Base-by-base conservation (phyloP, 2,888 invertebrate species). In the Desoria tigrina region DNA sequence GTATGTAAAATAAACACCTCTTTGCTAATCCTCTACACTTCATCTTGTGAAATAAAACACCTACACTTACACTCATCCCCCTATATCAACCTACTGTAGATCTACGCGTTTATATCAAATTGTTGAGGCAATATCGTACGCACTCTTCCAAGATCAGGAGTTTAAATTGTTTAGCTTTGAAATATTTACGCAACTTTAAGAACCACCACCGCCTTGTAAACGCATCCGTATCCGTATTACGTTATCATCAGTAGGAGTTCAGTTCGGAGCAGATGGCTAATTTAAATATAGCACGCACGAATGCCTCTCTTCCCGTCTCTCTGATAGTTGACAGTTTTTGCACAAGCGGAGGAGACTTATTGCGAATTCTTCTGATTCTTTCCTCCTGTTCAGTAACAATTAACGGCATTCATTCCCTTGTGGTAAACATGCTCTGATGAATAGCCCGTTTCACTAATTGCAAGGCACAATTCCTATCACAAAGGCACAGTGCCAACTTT, bases 221-320 rank as follows among this genome's bases (percentile, higher is more conserved):
- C n/a, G n/a, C n/a, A n/a, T n/a, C n/a, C n/a, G n/a, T n/a, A n/a
- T n/a, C n/a, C n/a, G n/a, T n/a, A n/a, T n/a, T n/a, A n/a, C n/a
- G n/a, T n/a, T n/a, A n/a, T n/a, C n/a, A n/a, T n/a, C n/a, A n/a
- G n/a, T n/a, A 45, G 21, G 45, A 45, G 45, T 39, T 39, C 9
- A 16, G 39, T 9, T 39, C 9, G 39, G 16, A 18, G 45, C 45
- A 45, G 45, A 45, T 45, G 45, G 45, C 4, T 39, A 16, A 45
- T 45, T 45, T 45, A 45, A 45, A 45, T 45, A 45, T 45, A 45
- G 45, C 45, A 45, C 45, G 45, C 45, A 45, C 21, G 45, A 45
- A 45, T n/a, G 45, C 16, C 45, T 45, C n/a, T 21, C 16, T 39
- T 39, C 9, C 39, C 9, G 45, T 45, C 45, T 45, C 4, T 45